phyloP scores from a whole-genome alignment of 64 coral and sea anemone species.

The Pachyseris speciosa region DNA sequence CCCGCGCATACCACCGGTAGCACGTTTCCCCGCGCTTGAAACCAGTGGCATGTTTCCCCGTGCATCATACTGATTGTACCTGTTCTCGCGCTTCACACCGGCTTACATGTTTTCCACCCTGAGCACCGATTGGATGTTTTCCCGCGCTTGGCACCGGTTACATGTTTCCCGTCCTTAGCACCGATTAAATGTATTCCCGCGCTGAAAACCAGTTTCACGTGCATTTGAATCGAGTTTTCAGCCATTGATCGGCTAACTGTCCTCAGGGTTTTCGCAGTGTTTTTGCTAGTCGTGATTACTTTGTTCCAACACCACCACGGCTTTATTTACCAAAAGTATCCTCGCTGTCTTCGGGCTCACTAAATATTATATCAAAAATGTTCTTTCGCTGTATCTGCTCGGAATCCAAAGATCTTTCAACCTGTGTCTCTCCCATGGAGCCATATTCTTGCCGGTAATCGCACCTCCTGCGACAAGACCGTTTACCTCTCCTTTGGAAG shows the following conservation, averaged over 20 bases:
- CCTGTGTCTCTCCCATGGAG: neutral
- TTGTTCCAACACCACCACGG: neutral
- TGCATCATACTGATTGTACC: too few species aligned
- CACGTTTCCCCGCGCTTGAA: neutral
- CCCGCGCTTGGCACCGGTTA: too few species aligned
- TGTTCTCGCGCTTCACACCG: too few species aligned
- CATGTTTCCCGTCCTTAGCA: too few species aligned
- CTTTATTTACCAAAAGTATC: neutral
- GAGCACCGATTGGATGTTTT: too few species aligned
- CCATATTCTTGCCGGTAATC: neutral
- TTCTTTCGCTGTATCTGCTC: neutral
- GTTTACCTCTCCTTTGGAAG: neutral
- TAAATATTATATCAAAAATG: conserved; percentile 34
- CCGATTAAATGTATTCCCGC: too few species aligned
- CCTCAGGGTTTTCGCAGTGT: too few species aligned
- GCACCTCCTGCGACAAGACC: neutral
- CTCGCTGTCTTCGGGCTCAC: neutral
- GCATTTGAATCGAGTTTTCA: too few species aligned
- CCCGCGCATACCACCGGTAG: neutral
- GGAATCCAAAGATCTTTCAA: neutral
- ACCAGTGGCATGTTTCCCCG: neutral
- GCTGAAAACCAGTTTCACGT: too few species aligned
- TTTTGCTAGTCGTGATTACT: too few species aligned
- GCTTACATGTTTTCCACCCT: too few species aligned
- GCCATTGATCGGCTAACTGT: too few species aligned